Evolutionary conservation across 1,140 invertebrate genomes (phyloP).

Genomic region (Drosophila lowei): DNA sequence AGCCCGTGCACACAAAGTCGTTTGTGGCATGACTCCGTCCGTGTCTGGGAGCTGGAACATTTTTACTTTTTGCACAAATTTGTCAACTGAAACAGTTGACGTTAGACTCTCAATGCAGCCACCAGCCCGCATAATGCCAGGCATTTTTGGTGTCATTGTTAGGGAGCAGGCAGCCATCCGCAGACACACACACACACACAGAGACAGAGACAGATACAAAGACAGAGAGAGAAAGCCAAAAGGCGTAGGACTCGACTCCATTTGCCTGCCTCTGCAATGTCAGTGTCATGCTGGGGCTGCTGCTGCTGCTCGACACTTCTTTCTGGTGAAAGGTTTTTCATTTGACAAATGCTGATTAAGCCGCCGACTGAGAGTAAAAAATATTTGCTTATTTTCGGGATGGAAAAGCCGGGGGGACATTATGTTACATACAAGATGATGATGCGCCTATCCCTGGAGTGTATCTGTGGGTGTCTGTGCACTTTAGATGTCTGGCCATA

Average conservation of each 20-base stretch:
- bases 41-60: constrained; percentile 22
- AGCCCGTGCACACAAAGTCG: constrained; percentile 5
- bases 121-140: constrained; percentile 58
- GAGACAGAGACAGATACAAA: constrained; percentile 13
- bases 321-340: constrained; percentile 51
- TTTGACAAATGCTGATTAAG: constrained; percentile 68
- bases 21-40: constrained; percentile 38
- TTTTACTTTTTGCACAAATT: constrained; percentile 66
- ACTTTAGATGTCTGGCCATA: constrained; percentile 50
- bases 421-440: constrained; percentile 1
- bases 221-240: constrained; percentile 32
- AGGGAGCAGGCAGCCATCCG: constrained; percentile 33
- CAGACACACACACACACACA: constrained; percentile 3
- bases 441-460: constrained; percentile 7
- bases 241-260: constrained; percentile 48
- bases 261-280: constrained; percentile 49
- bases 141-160: constrained; percentile 62
- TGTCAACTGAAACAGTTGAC: constrained; percentile 71
- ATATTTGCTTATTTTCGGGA: constrained; percentile 28
- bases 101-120: constrained; percentile 63
- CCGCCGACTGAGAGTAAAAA: constrained; percentile 51
- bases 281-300: constrained; percentile 32
- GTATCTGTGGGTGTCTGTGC: constrained; percentile 36
- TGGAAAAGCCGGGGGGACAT: not conserved
- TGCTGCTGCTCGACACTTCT: not conserved